Conservation (phyloP, 2,888 invertebrate genomes). For the Xanthorhoe spadicearia region DNA sequence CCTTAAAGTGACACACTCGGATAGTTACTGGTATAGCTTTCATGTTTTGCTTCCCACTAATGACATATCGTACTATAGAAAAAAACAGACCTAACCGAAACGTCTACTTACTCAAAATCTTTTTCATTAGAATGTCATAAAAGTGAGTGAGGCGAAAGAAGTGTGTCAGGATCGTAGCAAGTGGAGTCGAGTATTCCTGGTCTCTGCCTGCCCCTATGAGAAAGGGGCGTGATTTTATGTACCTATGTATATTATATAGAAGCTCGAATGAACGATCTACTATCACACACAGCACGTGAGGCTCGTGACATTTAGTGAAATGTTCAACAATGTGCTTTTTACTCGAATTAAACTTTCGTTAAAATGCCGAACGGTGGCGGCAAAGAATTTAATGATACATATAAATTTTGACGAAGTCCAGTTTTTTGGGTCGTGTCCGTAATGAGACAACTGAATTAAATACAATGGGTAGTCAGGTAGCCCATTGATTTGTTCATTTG, state of each 20-base stretch:
- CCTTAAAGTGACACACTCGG: slow-evolving; percentile 28
- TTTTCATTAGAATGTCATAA: too few relatives aligned
- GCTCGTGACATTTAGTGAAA: slow-evolving; percentile 10
- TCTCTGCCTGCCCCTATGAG: too few relatives aligned
- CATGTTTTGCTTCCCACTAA: too few relatives aligned
- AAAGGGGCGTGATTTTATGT: too few relatives aligned
- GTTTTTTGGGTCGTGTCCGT: slow-evolving; percentile 60
- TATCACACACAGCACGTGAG: background rate
- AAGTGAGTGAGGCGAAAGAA: too few relatives aligned
- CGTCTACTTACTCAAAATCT: too few relatives aligned
- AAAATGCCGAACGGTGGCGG: slow-evolving; percentile 66
- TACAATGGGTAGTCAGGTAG: slow-evolving; percentile 69
- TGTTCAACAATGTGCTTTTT: slow-evolving; percentile 59
- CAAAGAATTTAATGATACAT: slow-evolving; percentile 67
- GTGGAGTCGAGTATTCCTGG: too few relatives aligned
- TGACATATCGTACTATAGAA: too few relatives aligned
- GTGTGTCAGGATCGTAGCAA: too few relatives aligned
- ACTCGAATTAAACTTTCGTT: slow-evolving; percentile 74
- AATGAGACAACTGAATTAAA: slow-evolving; percentile 74
- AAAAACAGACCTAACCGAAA: too few relatives aligned
- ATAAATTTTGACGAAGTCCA: slow-evolving; percentile 69
- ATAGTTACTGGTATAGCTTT: slow-evolving; percentile 8
- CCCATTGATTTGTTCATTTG: slow-evolving; percentile 64
- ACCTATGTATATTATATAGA: too few relatives aligned
- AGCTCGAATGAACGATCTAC: slow-evolving; percentile 2